Conservation (phyloP, 2,797 vertebrate species). For the Poecilia gillii region DNA sequence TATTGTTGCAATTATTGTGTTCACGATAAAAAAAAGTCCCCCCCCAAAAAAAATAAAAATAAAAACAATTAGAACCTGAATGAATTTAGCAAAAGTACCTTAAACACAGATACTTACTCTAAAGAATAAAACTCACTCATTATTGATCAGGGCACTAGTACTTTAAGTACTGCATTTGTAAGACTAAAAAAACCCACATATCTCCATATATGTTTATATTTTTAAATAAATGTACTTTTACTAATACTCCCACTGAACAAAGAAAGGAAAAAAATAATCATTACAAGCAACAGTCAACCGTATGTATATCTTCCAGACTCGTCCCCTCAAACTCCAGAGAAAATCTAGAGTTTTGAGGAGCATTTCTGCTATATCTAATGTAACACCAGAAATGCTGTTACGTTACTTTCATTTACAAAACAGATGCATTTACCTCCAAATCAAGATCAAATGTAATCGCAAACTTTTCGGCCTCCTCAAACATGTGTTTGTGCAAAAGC, state of each 20-base stretch:
- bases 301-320: slow-evolving; percentile 75
- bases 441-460: slow-evolving; percentile 93
- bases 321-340: slow-evolving; percentile 81
- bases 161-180: background rate
- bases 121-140: background rate
- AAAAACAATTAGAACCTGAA: background rate
- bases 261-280: background rate
- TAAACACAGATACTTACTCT: background rate
- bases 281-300: background rate
- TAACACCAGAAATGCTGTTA: background rate
- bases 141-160: background rate
- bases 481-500: slow-evolving; percentile 93
- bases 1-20: background rate
- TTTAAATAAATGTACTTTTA: background rate
- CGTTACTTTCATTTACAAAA: background rate
- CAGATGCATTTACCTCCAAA: slow-evolving; percentile 84
- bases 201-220: background rate
- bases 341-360: no score
- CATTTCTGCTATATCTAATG: no score
- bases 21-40: background rate
- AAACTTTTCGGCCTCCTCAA: slow-evolving; percentile 96
- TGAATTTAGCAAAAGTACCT: background rate
- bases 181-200: background rate
- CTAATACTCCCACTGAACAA: background rate
- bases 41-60: no score